phyloP scores from a whole-genome alignment of 1,140 invertebrate genomes.

The Rhagoletis zephyria region DNA sequence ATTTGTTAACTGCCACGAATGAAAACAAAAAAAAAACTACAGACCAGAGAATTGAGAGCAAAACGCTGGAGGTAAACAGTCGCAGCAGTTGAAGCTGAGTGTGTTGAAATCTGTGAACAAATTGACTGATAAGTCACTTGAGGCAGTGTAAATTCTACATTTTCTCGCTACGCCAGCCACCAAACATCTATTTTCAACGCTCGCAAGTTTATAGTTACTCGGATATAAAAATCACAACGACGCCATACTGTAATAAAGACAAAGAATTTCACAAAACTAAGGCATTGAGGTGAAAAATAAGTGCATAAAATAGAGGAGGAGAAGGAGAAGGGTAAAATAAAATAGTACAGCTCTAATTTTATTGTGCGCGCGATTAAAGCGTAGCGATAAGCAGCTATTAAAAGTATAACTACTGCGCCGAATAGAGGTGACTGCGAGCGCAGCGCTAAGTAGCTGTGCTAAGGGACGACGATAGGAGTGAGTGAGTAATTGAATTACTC shows the following conservation, averaged over 20 bases:
- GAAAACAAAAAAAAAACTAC: background rate
- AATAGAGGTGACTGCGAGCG: background rate
- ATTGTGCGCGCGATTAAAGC: slow-evolving; percentile 36
- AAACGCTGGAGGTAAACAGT: background rate
- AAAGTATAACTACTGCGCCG: slow-evolving; percentile 14
- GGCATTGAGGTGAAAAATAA: background rate
- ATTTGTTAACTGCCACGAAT: slow-evolving; percentile 9
- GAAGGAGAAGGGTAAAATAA: background rate
- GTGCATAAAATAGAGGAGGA: background rate
- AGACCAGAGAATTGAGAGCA: background rate
- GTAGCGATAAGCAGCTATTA: slow-evolving; percentile 40
- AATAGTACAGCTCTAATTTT: slow-evolving; percentile 28
- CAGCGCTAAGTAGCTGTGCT: background rate
- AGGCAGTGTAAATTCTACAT: background rate
- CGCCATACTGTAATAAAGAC: slow-evolving; percentile 17
- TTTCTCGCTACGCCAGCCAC: background rate
- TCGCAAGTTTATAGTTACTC: background rate
- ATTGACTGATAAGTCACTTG: slow-evolving; percentile 6
- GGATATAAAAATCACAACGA: slow-evolving; percentile 11
- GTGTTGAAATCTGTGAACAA: background rate
- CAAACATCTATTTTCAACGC: background rate
- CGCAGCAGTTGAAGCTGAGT: background rate
- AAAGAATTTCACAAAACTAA: slow-evolving; percentile 20
- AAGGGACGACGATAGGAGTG: background rate
- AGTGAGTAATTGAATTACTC: background rate